These are phyloP conservation scores for Netelia melanura DNA, from an alignment of 2,888 invertebrate genomes.

Conservation along the genomic window DNA sequence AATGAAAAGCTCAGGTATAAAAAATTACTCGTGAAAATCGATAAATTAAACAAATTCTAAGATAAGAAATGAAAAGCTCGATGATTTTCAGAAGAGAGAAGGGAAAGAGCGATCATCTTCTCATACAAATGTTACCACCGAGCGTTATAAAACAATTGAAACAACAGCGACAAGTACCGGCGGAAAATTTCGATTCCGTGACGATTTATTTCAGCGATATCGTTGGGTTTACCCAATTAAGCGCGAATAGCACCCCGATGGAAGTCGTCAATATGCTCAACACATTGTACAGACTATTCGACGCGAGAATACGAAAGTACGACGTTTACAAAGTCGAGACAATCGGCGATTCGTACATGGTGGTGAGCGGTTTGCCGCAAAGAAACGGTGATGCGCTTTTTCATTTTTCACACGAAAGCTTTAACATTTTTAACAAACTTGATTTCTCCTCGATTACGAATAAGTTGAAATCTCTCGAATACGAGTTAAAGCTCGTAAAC, in stretches of 20 bases:
- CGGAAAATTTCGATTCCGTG: conserved; percentile 95
- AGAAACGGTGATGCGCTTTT: conserved; percentile 89
- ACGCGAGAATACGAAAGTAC: conserved; percentile 96
- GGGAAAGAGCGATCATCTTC: conserved; percentile 92
- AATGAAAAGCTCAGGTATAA: conserved; percentile 83
- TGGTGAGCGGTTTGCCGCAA: conserved; percentile 93
- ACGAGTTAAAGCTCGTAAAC: background rate
- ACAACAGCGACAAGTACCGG: conserved; percentile 95
- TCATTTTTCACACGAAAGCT: conserved; percentile 70
- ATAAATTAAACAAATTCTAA: background rate
- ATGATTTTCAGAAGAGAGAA: conserved; percentile 90
- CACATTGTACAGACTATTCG: conserved; percentile 97
- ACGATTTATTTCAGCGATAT: conserved; percentile 98
- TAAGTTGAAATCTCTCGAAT: background rate
- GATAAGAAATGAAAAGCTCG: background rate
- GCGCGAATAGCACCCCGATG: conserved; percentile 94
- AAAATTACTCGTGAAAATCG: background rate
- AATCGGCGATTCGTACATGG: conserved; percentile 96
- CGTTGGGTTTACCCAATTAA: conserved; percentile 96
- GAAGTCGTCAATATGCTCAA: conserved; percentile 97
- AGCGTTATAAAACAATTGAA: conserved; percentile 94
- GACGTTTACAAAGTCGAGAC: conserved; percentile 99
- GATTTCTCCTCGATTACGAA: background rate
- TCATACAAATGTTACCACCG: conserved; percentile 95
- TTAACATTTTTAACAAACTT: background rate